Evolutionary conservation across 2,797 vertebrate genomes (phyloP), one percentile per base, ranked within the genome.

Genomic region (Pangasius djambal): DNA sequence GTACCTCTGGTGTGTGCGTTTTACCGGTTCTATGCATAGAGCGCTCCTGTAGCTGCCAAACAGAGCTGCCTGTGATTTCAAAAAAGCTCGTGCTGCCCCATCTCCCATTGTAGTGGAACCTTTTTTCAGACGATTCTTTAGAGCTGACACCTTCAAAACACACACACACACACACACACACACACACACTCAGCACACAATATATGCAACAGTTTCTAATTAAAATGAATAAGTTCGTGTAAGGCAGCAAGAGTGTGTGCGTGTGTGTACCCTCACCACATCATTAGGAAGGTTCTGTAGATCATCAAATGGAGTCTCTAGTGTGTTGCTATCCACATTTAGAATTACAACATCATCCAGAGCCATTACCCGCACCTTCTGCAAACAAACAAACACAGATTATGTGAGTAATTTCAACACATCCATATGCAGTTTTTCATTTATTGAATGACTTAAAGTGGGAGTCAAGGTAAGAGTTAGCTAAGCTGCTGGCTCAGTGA

Each of bases 31-130:
- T 18, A 99, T 97, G 94, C 97, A 98, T 92, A 99, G 94, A 57
- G 98, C 98, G 0, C 97, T 97, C 87, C 98, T 96, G 95, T 99
- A 99, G 95, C 98, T 98, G 90, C 98, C 97, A 1, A 99, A 99
- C 91, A 99, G 95, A 90, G 98, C 96, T 0, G 97, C 98, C 93
- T 99, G 98, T 89, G 97, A 97, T 95, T 97, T 98, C 34, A 99
- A 96, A 95, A 99, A 99, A 0, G 98, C 98, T 93, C 96, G 96
- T 25, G 98, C 98, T 72, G 99, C 98, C 0, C 98, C 98, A 7
- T 98, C 97, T 0, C 98, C 98, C 0, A 97, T 98, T 2, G 97
- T 97, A 28, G 97, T 97, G 20, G 98, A 99, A 89, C 98, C 97
- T 91, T 99, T 99, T 96, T 98, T 99, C 89, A 99, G 92, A 31